Evolutionary conservation across 2,888 invertebrate species (phyloP).

Genomic region (Meliscaeva auricollis): DNA sequence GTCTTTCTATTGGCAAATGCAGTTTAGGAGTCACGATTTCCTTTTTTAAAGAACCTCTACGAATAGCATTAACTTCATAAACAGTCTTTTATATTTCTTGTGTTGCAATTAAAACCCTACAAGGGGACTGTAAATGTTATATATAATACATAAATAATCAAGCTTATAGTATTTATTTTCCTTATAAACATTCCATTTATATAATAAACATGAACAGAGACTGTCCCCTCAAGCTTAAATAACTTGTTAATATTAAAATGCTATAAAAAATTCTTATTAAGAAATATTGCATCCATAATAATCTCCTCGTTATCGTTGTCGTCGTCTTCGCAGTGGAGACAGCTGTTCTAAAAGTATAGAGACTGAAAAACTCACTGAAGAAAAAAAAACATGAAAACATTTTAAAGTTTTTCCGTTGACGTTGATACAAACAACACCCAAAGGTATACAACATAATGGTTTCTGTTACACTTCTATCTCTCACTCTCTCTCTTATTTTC

Average conservation of each 20-base stretch:
- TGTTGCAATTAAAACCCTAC: too few relatives aligned
- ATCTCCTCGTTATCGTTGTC: not conserved
- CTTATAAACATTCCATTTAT: too few relatives aligned
- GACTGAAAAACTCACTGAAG: not conserved
- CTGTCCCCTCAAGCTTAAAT: not conserved
- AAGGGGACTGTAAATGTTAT: not conserved
- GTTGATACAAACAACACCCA: slow-evolving; percentile 20
- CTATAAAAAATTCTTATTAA: not conserved
- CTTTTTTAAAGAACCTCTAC: too few relatives aligned
- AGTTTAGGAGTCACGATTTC: too few relatives aligned
- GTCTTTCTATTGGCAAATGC: too few relatives aligned
- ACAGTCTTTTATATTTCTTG: too few relatives aligned
- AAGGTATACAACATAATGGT: slow-evolving; percentile 24
- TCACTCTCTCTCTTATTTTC: not conserved
- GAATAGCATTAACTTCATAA: too few relatives aligned
- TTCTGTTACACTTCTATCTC: slow-evolving; percentile 14
- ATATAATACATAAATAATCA: not conserved
- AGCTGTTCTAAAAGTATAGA: not conserved
- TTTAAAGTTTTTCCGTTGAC: slow-evolving; percentile 15
- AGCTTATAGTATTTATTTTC: not conserved
- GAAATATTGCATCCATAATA: not conserved
- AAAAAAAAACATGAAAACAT: not conserved
- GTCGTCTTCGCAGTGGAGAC: too few relatives aligned
- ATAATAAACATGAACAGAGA: too few relatives aligned
- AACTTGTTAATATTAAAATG: not conserved